Conservation (phyloP, 2,797 vertebrate genomes). For the Micrastur ruficollis region DNA sequence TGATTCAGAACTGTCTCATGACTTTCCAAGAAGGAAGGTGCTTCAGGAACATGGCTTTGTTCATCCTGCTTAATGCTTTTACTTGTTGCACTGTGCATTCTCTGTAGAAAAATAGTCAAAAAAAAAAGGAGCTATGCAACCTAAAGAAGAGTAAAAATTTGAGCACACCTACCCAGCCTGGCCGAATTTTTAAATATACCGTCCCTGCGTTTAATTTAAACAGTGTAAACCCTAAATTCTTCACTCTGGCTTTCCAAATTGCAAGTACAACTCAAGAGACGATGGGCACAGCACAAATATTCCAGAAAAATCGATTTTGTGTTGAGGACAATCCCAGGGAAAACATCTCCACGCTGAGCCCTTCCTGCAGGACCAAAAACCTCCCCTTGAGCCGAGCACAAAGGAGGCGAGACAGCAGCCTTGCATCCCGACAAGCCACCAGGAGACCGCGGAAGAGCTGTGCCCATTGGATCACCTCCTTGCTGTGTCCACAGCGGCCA, state of each 20-base stretch:
- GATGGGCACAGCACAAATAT: background rate
- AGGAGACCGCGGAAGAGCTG: background rate
- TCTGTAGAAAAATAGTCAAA: fast-evolving
- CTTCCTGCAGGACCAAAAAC: background rate
- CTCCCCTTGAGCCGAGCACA: background rate
- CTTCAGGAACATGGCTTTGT: background rate
- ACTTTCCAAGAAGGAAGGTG: background rate
- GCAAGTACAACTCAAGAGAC: too few relatives aligned
- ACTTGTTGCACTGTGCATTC: fast-evolving
- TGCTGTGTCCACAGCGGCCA: fast-evolving
- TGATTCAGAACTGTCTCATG: background rate
- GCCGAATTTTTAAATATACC: background rate
- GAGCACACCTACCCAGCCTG: fast-evolving
- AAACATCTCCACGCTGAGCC: fast-evolving
- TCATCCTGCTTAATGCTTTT: background rate
- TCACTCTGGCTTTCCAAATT: background rate
- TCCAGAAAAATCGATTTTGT: background rate
- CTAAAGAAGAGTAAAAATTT: background rate
- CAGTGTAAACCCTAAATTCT: background rate
- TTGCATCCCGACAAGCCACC: background rate
- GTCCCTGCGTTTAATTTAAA: background rate
- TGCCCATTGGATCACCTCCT: background rate
- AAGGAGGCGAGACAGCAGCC: background rate
- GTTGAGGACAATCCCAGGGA: background rate
- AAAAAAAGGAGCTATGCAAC: background rate